Conservation (phyloP, 2,113 vertebrate species). For the Nothoprocta perdicaria region DNA sequence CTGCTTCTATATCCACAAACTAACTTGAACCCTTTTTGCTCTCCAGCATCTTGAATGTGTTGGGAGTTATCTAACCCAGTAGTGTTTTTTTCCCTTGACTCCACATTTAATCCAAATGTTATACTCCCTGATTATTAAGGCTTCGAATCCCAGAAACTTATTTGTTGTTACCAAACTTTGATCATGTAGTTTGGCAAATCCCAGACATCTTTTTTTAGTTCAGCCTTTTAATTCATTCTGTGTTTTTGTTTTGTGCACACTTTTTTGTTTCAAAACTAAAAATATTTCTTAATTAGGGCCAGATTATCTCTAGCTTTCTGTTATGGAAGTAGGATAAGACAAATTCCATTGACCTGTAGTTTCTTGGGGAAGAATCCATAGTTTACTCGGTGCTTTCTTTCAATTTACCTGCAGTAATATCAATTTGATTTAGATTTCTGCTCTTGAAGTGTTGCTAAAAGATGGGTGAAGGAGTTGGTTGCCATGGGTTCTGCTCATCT, state of each 20-base stretch:
- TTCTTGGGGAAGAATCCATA: not conserved
- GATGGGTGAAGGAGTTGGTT: not conserved
- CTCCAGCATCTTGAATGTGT: slow-evolving; percentile 61
- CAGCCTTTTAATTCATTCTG: not conserved
- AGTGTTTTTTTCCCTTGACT: not conserved
- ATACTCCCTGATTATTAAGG: not conserved
- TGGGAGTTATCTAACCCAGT: not conserved
- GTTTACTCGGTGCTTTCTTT: not conserved
- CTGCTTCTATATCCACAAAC: slow-evolving; percentile 42
- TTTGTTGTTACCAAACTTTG: slow-evolving; percentile 24
- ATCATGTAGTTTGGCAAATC: not conserved
- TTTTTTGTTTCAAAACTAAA: not conserved
- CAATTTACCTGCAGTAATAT: not conserved
- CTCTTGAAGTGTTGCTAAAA: not conserved
- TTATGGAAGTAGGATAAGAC: not conserved
- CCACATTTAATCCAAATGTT: slow-evolving; percentile 44
- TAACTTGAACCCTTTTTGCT: slow-evolving; percentile 64
- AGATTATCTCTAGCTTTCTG: not conserved
- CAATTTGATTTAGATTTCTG: not conserved
- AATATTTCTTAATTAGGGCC: not conserved
- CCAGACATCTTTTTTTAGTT: not conserved
- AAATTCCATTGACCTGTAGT: not conserved
- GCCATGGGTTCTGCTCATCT: not conserved
- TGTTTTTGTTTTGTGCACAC: not conserved
- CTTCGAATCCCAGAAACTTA: not conserved